A percentile compares a stretch with the other conserved stretches of the same genome.
These are phyloP conservation scores for Hydriomena furcata DNA, from an alignment of 2,888 invertebrate genomes.

Conservation along the genomic window DNA sequence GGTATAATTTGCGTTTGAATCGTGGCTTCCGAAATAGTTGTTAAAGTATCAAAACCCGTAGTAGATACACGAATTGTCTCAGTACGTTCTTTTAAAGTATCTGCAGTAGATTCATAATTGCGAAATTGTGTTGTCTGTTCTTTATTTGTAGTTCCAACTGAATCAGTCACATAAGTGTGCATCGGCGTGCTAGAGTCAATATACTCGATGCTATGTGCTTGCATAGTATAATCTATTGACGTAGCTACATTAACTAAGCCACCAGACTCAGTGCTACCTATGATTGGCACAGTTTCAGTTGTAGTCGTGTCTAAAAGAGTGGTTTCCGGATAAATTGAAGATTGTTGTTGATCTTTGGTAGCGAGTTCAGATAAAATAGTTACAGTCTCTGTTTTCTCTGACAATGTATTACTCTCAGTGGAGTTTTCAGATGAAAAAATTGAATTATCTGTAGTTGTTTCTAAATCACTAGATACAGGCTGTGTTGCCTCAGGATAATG, in stretches of 20 bases:
- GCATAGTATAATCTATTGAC: background rate
- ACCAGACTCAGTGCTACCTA: background rate
- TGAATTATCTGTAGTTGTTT: background rate
- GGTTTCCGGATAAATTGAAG: background rate
- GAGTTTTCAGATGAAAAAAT: background rate
- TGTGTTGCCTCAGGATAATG: background rate
- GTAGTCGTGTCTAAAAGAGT: background rate
- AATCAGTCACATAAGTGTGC: background rate
- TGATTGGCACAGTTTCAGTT: background rate
- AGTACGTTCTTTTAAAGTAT: background rate
- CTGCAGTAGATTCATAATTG: background rate
- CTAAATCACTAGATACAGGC: background rate
- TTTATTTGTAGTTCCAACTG: background rate
- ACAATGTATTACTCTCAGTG: background rate
- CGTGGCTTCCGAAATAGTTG: background rate
- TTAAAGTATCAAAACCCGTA: constrained; percentile 1
- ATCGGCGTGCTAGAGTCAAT: background rate
- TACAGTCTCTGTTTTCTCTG: background rate
- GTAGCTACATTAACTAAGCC: background rate
- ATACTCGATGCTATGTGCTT: background rate
- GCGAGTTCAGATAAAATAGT: background rate
- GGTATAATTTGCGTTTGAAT: background rate
- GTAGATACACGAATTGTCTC: background rate
- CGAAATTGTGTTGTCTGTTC: background rate
- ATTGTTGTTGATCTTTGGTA: background rate